These are phyloP conservation scores for Venusia cambrica DNA, from an alignment of 2,888 invertebrate genomes.

Conservation along the genomic window DNA sequence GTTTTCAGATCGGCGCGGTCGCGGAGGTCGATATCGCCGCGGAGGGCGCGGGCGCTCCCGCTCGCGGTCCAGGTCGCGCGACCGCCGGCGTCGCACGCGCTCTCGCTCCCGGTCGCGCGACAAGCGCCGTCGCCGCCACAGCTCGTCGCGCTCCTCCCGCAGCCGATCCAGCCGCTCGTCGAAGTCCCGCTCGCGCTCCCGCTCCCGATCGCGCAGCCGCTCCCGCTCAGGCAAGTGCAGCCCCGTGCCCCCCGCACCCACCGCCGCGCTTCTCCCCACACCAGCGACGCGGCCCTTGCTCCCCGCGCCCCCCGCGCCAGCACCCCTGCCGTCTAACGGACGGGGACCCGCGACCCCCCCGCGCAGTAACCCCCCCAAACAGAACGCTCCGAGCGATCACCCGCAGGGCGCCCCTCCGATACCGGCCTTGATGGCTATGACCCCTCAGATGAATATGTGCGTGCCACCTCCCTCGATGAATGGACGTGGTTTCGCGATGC, in stretches of 20 bases:
- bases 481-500: slow-evolving; percentile 59
- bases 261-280: slow-evolving; percentile 42
- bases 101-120: slow-evolving; percentile 55
- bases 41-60: slow-evolving; percentile 56
- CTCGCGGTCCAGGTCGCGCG: slow-evolving; percentile 57
- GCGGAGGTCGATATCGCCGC: slow-evolving; percentile 64
- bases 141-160: slow-evolving; percentile 68
- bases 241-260: slow-evolving; percentile 51
- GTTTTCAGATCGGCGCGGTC: slow-evolving; percentile 61
- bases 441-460: slow-evolving; percentile 68
- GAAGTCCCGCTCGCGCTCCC: slow-evolving; percentile 60
- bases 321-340: slow-evolving; percentile 42
- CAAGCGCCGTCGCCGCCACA: slow-evolving; percentile 68
- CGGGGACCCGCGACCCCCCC: slow-evolving; percentile 45
- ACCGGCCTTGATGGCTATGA: slow-evolving; percentile 65
- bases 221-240: slow-evolving; percentile 81
- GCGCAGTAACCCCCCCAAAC: slow-evolving; percentile 5
- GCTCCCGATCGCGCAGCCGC: slow-evolving; percentile 70
- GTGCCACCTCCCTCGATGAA: slow-evolving; percentile 56
- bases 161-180: slow-evolving; percentile 69
- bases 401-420: slow-evolving; percentile 43
- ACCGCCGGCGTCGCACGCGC: slow-evolving; percentile 50
- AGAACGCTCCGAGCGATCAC: slow-evolving; percentile 1
- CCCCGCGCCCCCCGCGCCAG: slow-evolving; percentile 60
- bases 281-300: slow-evolving; percentile 51